Evolutionary conservation across 2,888 invertebrate genomes (phyloP).

Genomic region (Chirona hameri): DNA sequence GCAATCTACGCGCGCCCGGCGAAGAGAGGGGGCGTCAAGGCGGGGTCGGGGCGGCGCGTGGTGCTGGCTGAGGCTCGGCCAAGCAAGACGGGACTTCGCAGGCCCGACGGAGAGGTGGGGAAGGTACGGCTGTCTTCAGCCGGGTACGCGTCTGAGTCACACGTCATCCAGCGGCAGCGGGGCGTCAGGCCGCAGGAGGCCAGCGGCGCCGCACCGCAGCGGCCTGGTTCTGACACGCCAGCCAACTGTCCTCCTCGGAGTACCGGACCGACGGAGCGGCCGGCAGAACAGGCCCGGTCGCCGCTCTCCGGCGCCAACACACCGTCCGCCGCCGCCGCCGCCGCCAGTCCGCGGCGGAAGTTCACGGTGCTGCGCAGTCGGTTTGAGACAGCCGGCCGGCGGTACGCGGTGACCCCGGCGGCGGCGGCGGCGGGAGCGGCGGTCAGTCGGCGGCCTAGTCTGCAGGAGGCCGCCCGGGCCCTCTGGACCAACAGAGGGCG

Average conservation of each 20-base stretch:
- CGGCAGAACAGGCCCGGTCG: too few species aligned
- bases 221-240: too few species aligned
- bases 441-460: constrained; percentile 1
- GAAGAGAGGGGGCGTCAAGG: too few species aligned
- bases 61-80: too few species aligned
- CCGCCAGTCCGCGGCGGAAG: constrained; percentile 26
- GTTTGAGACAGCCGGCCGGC: constrained; percentile 12
- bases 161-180: too few species aligned
- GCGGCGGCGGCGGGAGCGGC: neutral
- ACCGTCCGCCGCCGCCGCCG: neutral
- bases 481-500: neutral
- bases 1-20: neutral
- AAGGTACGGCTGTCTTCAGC: too few species aligned
- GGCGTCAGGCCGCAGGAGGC: neutral
- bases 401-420: neutral
- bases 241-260: neutral
- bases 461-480: neutral
- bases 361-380: constrained; percentile 30
- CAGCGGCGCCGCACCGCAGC: neutral
- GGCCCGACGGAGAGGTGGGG: too few species aligned
- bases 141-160: too few species aligned
- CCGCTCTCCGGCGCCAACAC: neutral
- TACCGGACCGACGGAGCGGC: too few species aligned
- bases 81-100: too few species aligned
- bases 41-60: too few species aligned